These are phyloP conservation scores for Athalia rosae DNA, from an alignment of 2,888 invertebrate genomes.

Conservation along the genomic window DNA sequence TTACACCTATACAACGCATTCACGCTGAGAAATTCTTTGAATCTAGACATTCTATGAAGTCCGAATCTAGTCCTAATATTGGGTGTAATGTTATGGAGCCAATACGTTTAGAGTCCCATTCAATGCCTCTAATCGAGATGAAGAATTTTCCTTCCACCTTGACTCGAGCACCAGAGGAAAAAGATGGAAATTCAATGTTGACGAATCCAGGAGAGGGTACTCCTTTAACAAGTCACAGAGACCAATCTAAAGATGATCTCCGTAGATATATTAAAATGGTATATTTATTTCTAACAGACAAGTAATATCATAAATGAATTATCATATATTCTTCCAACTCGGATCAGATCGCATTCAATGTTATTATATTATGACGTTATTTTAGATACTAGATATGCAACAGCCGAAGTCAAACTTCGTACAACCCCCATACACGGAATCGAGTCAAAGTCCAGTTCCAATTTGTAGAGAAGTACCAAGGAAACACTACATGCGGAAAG, in stretches of 20 bases:
- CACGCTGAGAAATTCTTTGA: conserved; percentile 65
- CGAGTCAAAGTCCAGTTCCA: conserved; percentile 59
- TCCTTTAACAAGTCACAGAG: conserved; percentile 67
- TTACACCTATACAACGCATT: conserved; percentile 61
- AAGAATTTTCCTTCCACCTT: conserved; percentile 17
- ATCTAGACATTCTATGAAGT: conserved; percentile 58
- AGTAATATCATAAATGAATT: not conserved
- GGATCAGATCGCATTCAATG: not conserved
- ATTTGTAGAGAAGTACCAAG: conserved; percentile 65
- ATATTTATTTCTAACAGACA: conserved; percentile 35
- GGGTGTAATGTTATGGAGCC: conserved; percentile 60
- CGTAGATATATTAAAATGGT: conserved; percentile 76
- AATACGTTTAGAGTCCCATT: conserved; percentile 56
- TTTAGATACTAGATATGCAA: conserved; percentile 69
- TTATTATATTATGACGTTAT: conserved; percentile 34
- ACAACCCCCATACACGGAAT: conserved; percentile 53
- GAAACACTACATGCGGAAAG: conserved; percentile 66
- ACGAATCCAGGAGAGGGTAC: conserved; percentile 67
- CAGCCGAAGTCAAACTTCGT: conserved; percentile 60
- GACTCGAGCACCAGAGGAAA: conserved; percentile 55
- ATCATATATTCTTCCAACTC: not conserved
- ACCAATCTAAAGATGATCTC: conserved; percentile 71
- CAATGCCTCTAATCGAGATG: conserved; percentile 44
- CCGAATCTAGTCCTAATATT: conserved; percentile 60
- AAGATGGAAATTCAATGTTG: conserved; percentile 62